These are phyloP conservation scores for Xylota segnis DNA, from an alignment of 2,888 invertebrate genomes.

Conservation along the genomic window DNA sequence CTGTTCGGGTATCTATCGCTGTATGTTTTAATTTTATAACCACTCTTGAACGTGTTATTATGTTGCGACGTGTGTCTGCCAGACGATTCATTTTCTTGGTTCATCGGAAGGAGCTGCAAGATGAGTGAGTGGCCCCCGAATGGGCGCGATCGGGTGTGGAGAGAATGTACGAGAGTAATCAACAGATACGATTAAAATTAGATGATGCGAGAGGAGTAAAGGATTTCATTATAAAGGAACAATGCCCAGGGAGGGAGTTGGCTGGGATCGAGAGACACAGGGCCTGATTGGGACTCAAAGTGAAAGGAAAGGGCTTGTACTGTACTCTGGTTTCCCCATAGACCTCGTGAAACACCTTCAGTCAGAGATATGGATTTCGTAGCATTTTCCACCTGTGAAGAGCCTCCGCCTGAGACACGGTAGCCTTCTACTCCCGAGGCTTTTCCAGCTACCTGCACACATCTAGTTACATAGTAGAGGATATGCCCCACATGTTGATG, in stretches of 20 bases:
- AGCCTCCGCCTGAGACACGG: too few relatives aligned
- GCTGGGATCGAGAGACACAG: background rate
- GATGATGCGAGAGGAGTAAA: constrained; percentile 66
- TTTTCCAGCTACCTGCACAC: too few relatives aligned
- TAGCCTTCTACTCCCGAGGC: too few relatives aligned
- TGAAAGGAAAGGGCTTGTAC: too few relatives aligned
- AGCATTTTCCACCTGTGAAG: too few relatives aligned
- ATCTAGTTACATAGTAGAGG: too few relatives aligned
- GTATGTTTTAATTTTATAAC: constrained; percentile 79
- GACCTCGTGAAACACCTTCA: too few relatives aligned
- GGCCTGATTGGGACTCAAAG: too few relatives aligned
- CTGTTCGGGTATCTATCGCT: constrained; percentile 77
- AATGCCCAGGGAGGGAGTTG: constrained; percentile 35
- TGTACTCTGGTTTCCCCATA: too few relatives aligned
- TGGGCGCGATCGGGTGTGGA: constrained; percentile 30
- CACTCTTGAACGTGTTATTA: constrained; percentile 78
- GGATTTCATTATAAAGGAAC: constrained; percentile 60
- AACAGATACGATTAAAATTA: constrained; percentile 76
- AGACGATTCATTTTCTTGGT: constrained; percentile 78
- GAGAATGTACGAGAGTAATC: constrained; percentile 73
- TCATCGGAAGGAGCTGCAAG: constrained; percentile 20
- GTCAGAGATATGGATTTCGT: too few relatives aligned
- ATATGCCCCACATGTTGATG: too few relatives aligned
- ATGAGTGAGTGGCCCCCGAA: constrained; percentile 16
- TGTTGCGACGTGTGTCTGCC: constrained; percentile 79